Conservation (phyloP, 2,888 invertebrate genomes). For the Rhingia campestris region DNA sequence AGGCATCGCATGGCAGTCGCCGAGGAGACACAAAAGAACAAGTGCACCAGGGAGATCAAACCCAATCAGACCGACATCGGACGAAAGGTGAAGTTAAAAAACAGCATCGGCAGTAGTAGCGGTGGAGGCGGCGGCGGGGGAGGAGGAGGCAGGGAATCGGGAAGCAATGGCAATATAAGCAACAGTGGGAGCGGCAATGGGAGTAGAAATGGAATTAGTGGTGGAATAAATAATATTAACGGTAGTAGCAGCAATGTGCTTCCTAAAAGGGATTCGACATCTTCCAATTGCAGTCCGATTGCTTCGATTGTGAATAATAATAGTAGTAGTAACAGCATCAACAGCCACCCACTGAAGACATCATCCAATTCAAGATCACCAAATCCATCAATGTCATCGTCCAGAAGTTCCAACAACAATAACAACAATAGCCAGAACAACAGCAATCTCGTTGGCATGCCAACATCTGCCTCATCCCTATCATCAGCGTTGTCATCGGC, state of each 20-base stretch:
- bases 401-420: constrained; percentile 58
- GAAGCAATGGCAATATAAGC: constrained; percentile 58
- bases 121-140: constrained; percentile 29
- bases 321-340: constrained; percentile 76
- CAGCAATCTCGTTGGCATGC: constrained; percentile 75
- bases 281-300: constrained; percentile 69
- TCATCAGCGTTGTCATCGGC: constrained; percentile 79
- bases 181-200: constrained; percentile 56
- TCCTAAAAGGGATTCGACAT: constrained; percentile 65
- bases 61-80: constrained; percentile 95
- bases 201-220: constrained; percentile 59
- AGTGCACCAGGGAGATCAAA: constrained; percentile 97
- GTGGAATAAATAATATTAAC: constrained; percentile 47
- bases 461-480: constrained; percentile 78
- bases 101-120: constrained; percentile 71
- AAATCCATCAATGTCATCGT: constrained; percentile 78
- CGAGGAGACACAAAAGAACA: constrained; percentile 96
- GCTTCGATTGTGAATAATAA: constrained; percentile 75
- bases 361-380: constrained; percentile 79
- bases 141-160: constrained; percentile 10
- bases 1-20: constrained; percentile 95
- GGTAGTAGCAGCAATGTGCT: constrained; percentile 63
- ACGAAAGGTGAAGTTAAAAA: constrained; percentile 91
- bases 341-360: constrained; percentile 61
- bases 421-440: constrained; percentile 57